phyloP scores from a whole-genome alignment of 2,113 vertebrate genomes.

The Labrus mixtus region DNA sequence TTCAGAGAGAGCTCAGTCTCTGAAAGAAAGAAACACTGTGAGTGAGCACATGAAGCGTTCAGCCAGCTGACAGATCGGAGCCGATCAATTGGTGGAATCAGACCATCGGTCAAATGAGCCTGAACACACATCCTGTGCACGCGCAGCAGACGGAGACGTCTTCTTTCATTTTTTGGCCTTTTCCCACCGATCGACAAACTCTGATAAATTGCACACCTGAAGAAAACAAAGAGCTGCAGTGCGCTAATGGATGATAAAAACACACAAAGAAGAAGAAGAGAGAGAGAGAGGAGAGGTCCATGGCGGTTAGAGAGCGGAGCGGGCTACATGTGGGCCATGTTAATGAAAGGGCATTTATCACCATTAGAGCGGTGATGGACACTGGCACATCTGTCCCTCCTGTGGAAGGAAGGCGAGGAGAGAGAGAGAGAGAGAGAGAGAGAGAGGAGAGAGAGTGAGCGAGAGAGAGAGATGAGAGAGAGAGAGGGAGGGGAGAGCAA shows the following conservation, averaged over 20 bases:
- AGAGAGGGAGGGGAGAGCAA: too few relatives aligned
- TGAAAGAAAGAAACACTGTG: neutral
- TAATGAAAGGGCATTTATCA: constrained; percentile 69
- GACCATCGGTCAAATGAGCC: constrained; percentile 9
- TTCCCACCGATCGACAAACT: neutral
- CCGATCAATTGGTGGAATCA: constrained; percentile 10
- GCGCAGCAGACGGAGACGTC: neutral
- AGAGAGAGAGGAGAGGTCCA: constrained; percentile 8
- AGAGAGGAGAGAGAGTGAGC: too few relatives aligned
- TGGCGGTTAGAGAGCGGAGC: neutral
- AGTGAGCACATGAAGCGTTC: neutral
- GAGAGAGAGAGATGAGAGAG: too few relatives aligned
- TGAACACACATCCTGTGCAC: neutral
- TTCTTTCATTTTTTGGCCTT: neutral
- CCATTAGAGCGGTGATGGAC: constrained; percentile 64
- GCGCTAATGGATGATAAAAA: constrained; percentile 22
- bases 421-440: too few relatives aligned
- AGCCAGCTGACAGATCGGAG: constrained; percentile 3
- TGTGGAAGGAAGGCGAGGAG: constrained; percentile 15
- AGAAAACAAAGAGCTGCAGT: constrained; percentile 17
- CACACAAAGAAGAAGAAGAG: neutral
- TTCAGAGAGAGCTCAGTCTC: too few relatives aligned
- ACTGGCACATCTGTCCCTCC: constrained; percentile 47
- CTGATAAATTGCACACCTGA: constrained; percentile 6
- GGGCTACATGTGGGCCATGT: constrained; percentile 38